Percentiles rank a stretch among this genome's conserved stretches.
Evolutionary conservation across 2,797 vertebrate genomes (phyloP).

Genomic region (Malurus splendens): DNA sequence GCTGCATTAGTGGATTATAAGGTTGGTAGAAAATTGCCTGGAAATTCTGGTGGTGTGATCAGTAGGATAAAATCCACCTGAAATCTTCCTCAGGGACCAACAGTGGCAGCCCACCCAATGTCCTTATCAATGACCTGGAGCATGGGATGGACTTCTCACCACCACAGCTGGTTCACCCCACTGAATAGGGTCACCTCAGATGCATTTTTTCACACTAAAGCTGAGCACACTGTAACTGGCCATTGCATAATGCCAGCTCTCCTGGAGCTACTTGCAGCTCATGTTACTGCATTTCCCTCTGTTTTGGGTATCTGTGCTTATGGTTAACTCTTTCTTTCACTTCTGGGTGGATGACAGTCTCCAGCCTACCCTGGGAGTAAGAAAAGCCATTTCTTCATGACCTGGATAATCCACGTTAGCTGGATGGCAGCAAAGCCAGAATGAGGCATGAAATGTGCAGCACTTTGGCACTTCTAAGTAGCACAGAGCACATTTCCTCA

Average conservation of each 20-base stretch:
- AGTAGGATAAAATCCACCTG: background rate
- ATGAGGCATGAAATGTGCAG: background rate
- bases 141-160: background rate
- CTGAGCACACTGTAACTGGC: background rate
- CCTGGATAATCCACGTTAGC: background rate
- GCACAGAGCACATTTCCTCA: background rate
- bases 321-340: background rate
- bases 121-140: background rate
- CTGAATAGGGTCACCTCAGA: background rate
- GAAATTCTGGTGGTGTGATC: background rate
- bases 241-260: background rate
- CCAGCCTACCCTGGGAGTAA: background rate
- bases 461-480: background rate
- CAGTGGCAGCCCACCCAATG: background rate
- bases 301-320: background rate
- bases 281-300: background rate
- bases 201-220: background rate
- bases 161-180: background rate
- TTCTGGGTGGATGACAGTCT: background rate
- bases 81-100: background rate
- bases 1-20: background rate
- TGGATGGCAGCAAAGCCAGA: background rate
- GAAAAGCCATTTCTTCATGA: background rate
- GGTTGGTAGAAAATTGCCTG: background rate
- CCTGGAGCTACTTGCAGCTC: background rate